A percentile compares a stretch with the other conserved stretches of the same genome.
These are phyloP conservation scores for Riparia riparia DNA, from an alignment of 2,113 vertebrate species.

Conservation along the genomic window DNA sequence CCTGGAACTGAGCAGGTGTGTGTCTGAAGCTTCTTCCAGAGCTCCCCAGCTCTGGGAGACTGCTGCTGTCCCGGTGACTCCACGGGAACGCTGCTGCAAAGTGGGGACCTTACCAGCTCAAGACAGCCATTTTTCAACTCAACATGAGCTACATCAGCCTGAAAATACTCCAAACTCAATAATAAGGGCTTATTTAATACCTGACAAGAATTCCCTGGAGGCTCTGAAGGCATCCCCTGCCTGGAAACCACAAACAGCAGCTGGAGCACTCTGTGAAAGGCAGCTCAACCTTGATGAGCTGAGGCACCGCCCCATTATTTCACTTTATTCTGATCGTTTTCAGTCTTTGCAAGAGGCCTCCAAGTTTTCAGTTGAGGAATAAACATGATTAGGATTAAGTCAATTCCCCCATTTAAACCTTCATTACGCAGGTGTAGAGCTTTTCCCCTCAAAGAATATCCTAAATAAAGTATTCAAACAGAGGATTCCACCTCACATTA, in stretches of 20 bases:
- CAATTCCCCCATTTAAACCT: background rate
- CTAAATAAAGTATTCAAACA: background rate
- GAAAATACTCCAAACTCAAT: background rate
- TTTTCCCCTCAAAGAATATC: background rate
- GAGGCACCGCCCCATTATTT: background rate
- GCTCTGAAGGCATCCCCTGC: background rate
- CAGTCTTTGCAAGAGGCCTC: background rate
- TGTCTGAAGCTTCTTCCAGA: background rate
- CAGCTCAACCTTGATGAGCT: background rate
- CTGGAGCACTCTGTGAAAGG: background rate
- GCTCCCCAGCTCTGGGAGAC: background rate
- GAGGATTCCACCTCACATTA: background rate
- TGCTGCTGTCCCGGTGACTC: background rate
- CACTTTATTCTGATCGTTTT: background rate
- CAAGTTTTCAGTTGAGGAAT: background rate
- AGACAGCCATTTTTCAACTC: background rate
- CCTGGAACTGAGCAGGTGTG: accelerated
- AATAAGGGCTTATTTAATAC: background rate
- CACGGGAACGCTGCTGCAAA: background rate
- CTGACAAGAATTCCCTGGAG: background rate
- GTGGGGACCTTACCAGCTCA: accelerated
- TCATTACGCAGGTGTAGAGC: background rate
- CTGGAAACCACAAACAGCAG: background rate
- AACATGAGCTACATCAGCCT: background rate
- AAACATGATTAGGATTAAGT: background rate